A percentile compares a stretch with the other conserved stretches of the same genome.
Conservation (phyloP, 2,113 vertebrate species). For the Hyperoodon ampullatus region DNA sequence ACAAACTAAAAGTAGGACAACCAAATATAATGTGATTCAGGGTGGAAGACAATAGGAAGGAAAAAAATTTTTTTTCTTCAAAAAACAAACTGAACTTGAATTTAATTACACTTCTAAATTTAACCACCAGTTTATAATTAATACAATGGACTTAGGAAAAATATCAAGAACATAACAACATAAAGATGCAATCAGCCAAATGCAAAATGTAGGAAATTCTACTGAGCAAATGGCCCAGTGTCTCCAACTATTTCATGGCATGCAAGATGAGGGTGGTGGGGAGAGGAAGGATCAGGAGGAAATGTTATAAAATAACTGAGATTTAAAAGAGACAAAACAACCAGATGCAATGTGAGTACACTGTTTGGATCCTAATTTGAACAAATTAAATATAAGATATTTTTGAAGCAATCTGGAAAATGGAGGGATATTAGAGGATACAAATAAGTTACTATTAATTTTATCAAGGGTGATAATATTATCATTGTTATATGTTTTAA, state of each 20-base stretch:
- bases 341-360: neutral
- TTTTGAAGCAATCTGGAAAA: neutral
- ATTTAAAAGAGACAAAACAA: neutral
- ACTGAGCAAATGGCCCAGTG: neutral
- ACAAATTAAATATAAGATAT: neutral
- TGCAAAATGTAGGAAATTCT: neutral
- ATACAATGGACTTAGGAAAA: neutral
- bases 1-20: neutral
- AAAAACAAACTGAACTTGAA: constrained; percentile 1
- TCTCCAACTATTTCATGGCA: neutral
- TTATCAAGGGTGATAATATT: neutral
- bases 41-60: neutral
- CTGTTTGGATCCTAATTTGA: neutral
- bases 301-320: constrained; percentile 23
- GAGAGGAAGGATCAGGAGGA: neutral
- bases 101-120: constrained; percentile 7
- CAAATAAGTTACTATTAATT: neutral
- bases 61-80: neutral
- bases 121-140: neutral
- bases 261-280: neutral
- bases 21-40: neutral
- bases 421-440: neutral
- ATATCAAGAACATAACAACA: neutral
- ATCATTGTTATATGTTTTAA: neutral
- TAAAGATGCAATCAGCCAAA: neutral